phyloP scores from a whole-genome alignment of 2,888 invertebrate species.

The Cheilosia soror region DNA sequence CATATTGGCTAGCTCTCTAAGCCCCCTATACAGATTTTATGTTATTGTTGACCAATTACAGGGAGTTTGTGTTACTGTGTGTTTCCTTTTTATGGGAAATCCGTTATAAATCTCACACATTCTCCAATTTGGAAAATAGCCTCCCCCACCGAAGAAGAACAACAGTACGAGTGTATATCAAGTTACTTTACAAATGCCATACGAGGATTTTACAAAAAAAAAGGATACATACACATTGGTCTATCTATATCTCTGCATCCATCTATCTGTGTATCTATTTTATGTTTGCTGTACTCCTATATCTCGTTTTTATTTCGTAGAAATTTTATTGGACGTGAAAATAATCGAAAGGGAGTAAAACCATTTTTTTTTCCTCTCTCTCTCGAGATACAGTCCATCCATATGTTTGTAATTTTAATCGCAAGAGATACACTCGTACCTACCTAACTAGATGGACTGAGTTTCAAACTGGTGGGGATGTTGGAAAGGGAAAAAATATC shows the following conservation, averaged over 20 bases:
- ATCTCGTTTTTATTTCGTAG: slow-evolving; percentile 64
- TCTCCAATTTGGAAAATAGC: slow-evolving; percentile 62
- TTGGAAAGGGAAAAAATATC: slow-evolving; percentile 12
- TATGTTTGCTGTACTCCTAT: slow-evolving; percentile 52
- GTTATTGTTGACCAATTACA: slow-evolving; percentile 75
- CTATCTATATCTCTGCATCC: slow-evolving; percentile 41
- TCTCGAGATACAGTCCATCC: slow-evolving; percentile 46
- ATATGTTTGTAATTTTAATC: slow-evolving; percentile 74
- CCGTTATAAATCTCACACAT: slow-evolving; percentile 71
- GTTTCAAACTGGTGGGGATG: neutral
- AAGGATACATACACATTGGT: slow-evolving; percentile 50
- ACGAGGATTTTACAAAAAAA: slow-evolving; percentile 54
- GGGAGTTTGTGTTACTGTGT: slow-evolving; percentile 58
- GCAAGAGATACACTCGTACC: slow-evolving; percentile 31
- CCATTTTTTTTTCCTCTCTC: neutral
- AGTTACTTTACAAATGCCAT: slow-evolving; percentile 53
- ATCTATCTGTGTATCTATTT: slow-evolving; percentile 55
- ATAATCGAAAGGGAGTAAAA: slow-evolving; percentile 70
- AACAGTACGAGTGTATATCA: slow-evolving; percentile 17
- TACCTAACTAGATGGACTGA: slow-evolving; percentile 12
- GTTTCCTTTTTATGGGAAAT: slow-evolving; percentile 52
- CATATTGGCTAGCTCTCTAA: slow-evolving; percentile 47
- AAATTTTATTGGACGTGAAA: slow-evolving; percentile 72
- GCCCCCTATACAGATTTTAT: slow-evolving; percentile 38
- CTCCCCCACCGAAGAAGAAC: neutral